Evolutionary conservation across 2,113 vertebrate species (phyloP), one percentile per base, ranked within the genome.

Genomic region (Pachycephala philippinensis): DNA sequence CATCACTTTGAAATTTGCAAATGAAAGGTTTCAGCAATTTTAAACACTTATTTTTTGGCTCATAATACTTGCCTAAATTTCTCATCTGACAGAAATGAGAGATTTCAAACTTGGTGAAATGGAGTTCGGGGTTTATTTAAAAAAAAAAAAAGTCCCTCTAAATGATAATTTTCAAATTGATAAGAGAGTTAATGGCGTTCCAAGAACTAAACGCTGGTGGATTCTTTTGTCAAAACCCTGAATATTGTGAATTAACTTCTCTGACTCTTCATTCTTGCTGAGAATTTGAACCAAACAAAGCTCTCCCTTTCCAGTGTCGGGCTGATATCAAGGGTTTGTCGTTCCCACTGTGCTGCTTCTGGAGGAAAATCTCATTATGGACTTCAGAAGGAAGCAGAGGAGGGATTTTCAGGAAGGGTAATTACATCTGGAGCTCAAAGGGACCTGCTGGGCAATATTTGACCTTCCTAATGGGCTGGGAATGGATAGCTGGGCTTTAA

Each of bases 381-480:
- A 88, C 96, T 97, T 93, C 54, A 85, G 63, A 72, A 91, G 89
- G 74, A 87, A 93, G 26, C 39, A 94, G 53, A 74, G 35, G 61
- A 64, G 45, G 92, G 87, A 93, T 96, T 97, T 97, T 96, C 94
- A 93, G 70, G 94, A 96, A 95, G 77, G 16, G 50, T 88, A 84
- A 95, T 96, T 92, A 89, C 74, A 91, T 96, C 96, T 87, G 93
- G 92, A 95, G 96, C 71, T 95, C 96, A 95, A 96, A 96, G 81
- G 56, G 87, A 94, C 76, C 44, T 91, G 97, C 94, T 97, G 82
- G 84, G 87, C 60, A 89, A 91, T 92, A 86, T 97, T 63, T 97
- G 96, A 98, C 97, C 97, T 98, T 97, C 96, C 87, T 97, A 96
- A 98, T 83, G 91, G 82, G 84, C 77, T 68, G 42, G 71, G 93